Conservation (phyloP, 2,888 invertebrate species). For the Dryobotodes eremita region DNA sequence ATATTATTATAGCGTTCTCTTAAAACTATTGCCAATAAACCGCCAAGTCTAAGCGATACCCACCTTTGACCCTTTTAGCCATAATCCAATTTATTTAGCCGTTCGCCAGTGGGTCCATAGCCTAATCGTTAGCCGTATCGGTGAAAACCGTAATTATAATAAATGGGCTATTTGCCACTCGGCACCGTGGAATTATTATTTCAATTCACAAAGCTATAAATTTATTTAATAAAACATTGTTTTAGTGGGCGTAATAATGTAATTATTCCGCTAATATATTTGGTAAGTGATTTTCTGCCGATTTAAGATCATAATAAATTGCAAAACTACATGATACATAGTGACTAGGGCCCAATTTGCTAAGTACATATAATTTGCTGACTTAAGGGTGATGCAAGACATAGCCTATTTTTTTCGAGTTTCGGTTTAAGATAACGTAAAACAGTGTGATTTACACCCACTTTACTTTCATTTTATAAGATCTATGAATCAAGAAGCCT, state of each 20-base stretch:
- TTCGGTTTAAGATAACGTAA: not conserved
- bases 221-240: constrained; percentile 49
- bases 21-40: constrained; percentile 13
- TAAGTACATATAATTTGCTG: no score
- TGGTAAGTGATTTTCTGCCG: not conserved
- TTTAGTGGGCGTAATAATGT: constrained; percentile 24
- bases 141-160: constrained; percentile 65
- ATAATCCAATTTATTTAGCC: constrained; percentile 47
- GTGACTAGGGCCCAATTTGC: no score
- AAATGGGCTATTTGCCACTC: constrained; percentile 60
- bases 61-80: constrained; percentile 48
- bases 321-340: no score
- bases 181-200: constrained; percentile 59
- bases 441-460: not conserved
- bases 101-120: constrained; percentile 37
- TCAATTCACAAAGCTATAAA: constrained; percentile 66
- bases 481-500: not conserved
- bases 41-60: constrained; percentile 34
- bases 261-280: constrained; percentile 3
- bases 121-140: constrained; percentile 51
- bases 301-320: not conserved
- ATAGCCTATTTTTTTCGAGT: not conserved
- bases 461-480: not conserved
- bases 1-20: not conserved
- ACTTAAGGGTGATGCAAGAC: not conserved